Evolutionary conservation across 2,113 vertebrate species (phyloP), one percentile per base, ranked within the genome.

Genomic region (Pyxicephalus adspersus): DNA sequence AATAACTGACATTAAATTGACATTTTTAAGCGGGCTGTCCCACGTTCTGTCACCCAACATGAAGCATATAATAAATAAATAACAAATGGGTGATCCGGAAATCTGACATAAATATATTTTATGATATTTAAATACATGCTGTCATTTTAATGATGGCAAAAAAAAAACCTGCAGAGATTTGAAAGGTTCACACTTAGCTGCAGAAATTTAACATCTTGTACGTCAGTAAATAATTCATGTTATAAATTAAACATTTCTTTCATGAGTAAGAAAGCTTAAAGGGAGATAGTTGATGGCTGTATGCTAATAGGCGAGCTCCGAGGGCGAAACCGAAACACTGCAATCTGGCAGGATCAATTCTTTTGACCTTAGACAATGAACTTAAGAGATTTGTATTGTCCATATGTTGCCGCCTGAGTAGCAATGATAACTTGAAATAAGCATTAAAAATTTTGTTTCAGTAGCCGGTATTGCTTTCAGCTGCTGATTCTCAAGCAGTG

Each of bases 201-300:
- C 52, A 2, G 67, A 75, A 83, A 77, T 71, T 76, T 25, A 78
- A 83, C 54, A 38, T 52, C 25, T n/a, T 1, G 0, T 1, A 25
- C 63, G 78, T 9, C 0, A 84, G 66, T 85, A 86, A 85, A 73
- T 85, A 61, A 80, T 81, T 73, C 83, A 83, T 1, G 68, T 77
- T 86, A 85, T 83, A 85, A 89, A 85, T 86, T 51, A 83, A 85
- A 84, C 28, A 77, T 84, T 83, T 73, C 15, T 52, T 76, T 64
- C 23, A 28, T 55, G 68, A 72, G 25, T 72, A 72, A 57, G 58
- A 26, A 61, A 61, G 23, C 23, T 45, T 45, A n/a, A 61, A 61
- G 66, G 58, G 58, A 58, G n/a, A 16, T 3, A 4, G 71, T 38
- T 74, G 31, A 74, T 60, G 9, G 52, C 52, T 20, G 8, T 23